Conservation (phyloP, 2,888 invertebrate species). For the Lottia scabra region DNA sequence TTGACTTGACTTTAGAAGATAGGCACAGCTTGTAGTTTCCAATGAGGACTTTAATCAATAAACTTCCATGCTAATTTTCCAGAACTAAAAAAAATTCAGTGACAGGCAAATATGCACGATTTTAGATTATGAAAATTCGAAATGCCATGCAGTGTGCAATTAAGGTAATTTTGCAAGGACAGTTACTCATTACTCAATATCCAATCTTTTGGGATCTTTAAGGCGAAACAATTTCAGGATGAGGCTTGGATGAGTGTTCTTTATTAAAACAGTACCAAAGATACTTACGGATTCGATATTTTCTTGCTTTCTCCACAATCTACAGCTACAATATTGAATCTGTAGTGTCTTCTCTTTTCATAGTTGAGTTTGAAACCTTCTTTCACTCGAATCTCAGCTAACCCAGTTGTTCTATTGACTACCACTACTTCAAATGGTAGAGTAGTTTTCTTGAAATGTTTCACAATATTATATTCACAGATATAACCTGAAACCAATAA, state of each 20-base stretch:
- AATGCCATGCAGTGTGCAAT: too few species aligned
- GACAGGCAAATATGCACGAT: too few species aligned
- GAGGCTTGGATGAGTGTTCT: not conserved
- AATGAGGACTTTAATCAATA: too few species aligned
- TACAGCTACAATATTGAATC: constrained; percentile 94
- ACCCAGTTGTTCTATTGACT: constrained; percentile 54
- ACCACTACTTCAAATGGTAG: constrained; percentile 62
- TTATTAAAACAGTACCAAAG: not conserved
- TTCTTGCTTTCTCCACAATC: constrained; percentile 76
- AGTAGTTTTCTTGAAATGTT: constrained; percentile 29
- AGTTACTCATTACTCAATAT: too few species aligned
- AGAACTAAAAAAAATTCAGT: too few species aligned
- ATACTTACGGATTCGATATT: constrained; percentile 38
- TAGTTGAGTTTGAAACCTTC: constrained; percentile 80
- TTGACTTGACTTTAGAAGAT: too few species aligned
- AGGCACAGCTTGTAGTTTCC: too few species aligned
- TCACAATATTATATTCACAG: constrained; percentile 60
- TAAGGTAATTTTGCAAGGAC: too few species aligned
- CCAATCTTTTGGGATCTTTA: too few species aligned
- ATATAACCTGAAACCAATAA: constrained; percentile 57
- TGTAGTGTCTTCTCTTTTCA: constrained; percentile 93
- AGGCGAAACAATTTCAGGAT: too few species aligned
- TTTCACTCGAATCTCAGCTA: constrained; percentile 56
- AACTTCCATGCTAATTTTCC: too few species aligned
- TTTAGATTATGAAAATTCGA: too few species aligned